These are phyloP conservation scores for Trematomus loennbergii DNA, from an alignment of 2,113 vertebrate species.

Conservation along the genomic window DNA sequence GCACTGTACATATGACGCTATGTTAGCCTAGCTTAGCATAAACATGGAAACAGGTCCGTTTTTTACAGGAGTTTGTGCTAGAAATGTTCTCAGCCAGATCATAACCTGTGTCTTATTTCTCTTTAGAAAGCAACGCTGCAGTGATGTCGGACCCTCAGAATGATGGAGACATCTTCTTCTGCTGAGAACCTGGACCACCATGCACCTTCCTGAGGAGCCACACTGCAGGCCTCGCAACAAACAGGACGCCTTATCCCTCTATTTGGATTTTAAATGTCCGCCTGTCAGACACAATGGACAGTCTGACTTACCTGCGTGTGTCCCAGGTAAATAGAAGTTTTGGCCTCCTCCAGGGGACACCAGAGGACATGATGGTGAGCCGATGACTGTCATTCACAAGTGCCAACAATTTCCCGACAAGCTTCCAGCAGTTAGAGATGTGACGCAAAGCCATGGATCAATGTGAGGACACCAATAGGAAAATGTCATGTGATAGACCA, in stretches of 20 bases:
- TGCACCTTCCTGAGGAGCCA: neutral
- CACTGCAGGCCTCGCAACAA: neutral
- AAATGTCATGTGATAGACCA: neutral
- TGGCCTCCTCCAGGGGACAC: neutral
- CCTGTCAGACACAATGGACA: neutral
- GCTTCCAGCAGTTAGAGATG: neutral
- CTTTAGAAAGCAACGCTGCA: slow-evolving; percentile 39
- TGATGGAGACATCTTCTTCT: slow-evolving; percentile 89
- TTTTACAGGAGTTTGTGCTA: neutral
- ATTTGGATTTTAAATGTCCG: neutral
- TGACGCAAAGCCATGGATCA: slow-evolving; percentile 3
- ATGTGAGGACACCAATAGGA: neutral
- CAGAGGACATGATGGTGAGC: neutral
- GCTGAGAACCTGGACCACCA: slow-evolving; percentile 44
- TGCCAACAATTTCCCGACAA: neutral
- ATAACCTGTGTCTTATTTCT: slow-evolving; percentile 8
- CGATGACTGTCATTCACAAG: neutral
- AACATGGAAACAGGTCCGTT: too few relatives aligned
- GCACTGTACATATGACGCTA: too few relatives aligned
- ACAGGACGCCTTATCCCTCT: neutral
- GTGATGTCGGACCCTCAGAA: slow-evolving; percentile 79
- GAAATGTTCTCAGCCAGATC: neutral
- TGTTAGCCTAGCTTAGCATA: too few relatives aligned
- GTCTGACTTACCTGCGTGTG: neutral
- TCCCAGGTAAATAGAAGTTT: neutral